Base-by-base conservation (phyloP, 2,797 vertebrate genomes). In the Smutsia gigantea region DNA sequence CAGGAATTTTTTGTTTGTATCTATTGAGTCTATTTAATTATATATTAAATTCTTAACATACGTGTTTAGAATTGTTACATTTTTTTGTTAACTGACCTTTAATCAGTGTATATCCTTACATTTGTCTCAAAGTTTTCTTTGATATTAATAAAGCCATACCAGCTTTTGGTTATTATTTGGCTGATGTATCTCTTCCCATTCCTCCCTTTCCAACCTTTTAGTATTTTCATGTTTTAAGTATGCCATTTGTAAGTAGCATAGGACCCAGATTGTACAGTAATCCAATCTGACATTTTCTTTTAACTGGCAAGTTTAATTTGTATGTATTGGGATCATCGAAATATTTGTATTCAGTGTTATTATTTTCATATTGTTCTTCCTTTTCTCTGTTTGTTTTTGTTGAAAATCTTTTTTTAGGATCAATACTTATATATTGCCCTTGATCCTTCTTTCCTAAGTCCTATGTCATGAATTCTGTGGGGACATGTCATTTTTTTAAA, bases 41-140 rank as follows among this genome's bases (percentile, higher is more conserved):
- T 46, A 46, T 46, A 46, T 46, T 46, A 46, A 46, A 46, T 46
- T 46, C 46, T 46, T 46, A 46, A 46, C 15, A 14, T 59, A n/a
- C 29, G 29, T 81, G 69, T 63, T 95, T 64, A 85, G 77, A 93
- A 91, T 72, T 77, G 31, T 37, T 61, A 61, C 55, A 39, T 59
- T 61, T 13, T 57, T 94, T 94, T 86, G 31, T 51, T 72, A 63
- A 93, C 51, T 59, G 57, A 55, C 15, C 7, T 90, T 90, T 83
- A 83, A 74, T 89, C 37, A 10, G 46, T 46, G 46, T 46, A 46
- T 46, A 46, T 46, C 46, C 46, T 46, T 9, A 46, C 68, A 61
- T 95, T 87, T 81, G 64, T 96, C 53, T 93, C 91, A 42, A 27
- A 63, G 53, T 82, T 66, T 63, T 81, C 66, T 93, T 46, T 46